Evolutionary conservation across 2,113 vertebrate species (phyloP).

Genomic region (Atrichornis clamosus): DNA sequence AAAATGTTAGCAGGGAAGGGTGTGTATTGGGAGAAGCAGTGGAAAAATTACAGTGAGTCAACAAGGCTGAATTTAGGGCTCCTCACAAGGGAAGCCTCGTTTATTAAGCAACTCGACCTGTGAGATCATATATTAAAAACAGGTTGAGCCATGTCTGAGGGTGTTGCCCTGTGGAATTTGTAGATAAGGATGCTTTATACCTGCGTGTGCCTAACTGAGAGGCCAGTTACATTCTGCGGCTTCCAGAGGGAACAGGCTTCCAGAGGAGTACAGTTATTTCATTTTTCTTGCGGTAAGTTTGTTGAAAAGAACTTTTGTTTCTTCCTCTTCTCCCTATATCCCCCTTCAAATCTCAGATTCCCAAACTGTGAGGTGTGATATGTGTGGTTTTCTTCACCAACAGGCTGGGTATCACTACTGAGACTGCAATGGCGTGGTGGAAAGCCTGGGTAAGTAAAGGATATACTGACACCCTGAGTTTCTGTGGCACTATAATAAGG

Average conservation of each 20-base stretch:
- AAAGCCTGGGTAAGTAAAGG: slow-evolving; percentile 57
- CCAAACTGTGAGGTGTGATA: background rate
- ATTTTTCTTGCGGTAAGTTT: slow-evolving; percentile 23
- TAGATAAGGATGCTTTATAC: slow-evolving; percentile 16
- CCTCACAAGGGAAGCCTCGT: background rate
- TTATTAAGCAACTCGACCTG: slow-evolving; percentile 7
- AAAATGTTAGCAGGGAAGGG: slow-evolving; percentile 3
- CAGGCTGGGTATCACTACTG: background rate
- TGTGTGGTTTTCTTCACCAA: background rate
- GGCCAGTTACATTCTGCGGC: slow-evolving; percentile 22
- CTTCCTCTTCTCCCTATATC: background rate
- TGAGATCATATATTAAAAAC: slow-evolving; percentile 41
- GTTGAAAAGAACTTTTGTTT: background rate
- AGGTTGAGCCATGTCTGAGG: slow-evolving; percentile 31
- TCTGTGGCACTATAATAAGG: background rate
- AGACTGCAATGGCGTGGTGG: slow-evolving; percentile 53
- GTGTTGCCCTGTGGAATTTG: slow-evolving; percentile 2
- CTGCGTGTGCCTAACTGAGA: background rate
- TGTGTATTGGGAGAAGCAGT: background rate
- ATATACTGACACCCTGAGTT: background rate
- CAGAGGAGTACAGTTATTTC: slow-evolving; percentile 32
- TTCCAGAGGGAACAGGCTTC: background rate
- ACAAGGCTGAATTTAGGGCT: background rate
- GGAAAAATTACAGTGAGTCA: slow-evolving; percentile 39
- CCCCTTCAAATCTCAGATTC: background rate